These are phyloP conservation scores for Brachycybe producta DNA, from an alignment of 2,888 invertebrate species.

Conservation along the genomic window DNA sequence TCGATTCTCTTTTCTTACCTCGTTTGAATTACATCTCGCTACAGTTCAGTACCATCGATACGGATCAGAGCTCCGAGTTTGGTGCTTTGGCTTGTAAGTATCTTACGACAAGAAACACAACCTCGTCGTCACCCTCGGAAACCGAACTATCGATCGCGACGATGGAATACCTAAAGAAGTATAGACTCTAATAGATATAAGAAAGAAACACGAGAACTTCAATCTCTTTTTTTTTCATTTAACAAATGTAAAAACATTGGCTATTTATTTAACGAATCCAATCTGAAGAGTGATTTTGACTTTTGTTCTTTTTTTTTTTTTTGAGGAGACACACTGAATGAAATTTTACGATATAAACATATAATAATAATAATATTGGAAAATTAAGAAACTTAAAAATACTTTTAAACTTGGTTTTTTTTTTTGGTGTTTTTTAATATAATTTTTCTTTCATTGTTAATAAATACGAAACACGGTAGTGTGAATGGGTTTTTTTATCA, in stretches of 20 bases:
- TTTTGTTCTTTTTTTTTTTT: too few species aligned
- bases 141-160: constrained; percentile 8
- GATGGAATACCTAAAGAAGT: constrained; percentile 4
- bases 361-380: too few species aligned
- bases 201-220: background rate
- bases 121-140: too few species aligned
- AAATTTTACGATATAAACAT: too few species aligned
- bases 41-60: background rate
- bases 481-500: too few species aligned
- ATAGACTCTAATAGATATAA: background rate
- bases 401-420: too few species aligned
- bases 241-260: too few species aligned
- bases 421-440: constrained; percentile 17
- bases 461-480: constrained; percentile 13
- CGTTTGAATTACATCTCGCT: constrained; percentile 11
- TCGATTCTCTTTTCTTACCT: constrained; percentile 9
- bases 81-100: constrained; percentile 3
- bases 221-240: background rate
- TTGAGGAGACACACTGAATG: too few species aligned
- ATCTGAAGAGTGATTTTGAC: too few species aligned
- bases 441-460: constrained; percentile 12
- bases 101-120: constrained; percentile 5
- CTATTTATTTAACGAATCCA: too few species aligned
- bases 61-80: background rate
- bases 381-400: too few species aligned